phyloP scores from a whole-genome alignment of 2,113 vertebrate species.

The Erinaceus europaeus region DNA sequence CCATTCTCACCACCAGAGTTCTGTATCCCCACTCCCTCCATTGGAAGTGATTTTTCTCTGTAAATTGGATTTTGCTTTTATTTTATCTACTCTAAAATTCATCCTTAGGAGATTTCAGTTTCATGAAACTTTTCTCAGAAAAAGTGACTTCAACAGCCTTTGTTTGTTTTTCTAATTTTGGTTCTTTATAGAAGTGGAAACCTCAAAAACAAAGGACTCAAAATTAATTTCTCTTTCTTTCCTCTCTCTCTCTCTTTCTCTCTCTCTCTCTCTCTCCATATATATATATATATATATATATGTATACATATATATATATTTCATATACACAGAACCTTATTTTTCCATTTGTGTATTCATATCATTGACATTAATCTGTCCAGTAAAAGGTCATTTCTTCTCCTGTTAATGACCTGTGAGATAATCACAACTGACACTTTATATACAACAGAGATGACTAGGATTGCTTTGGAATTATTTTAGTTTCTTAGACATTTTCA shows the following conservation, averaged over 20 bases:
- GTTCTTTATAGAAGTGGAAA: constrained; percentile 43
- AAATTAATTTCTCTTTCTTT: constrained; percentile 29
- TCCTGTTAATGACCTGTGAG: neutral
- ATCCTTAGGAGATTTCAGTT: constrained; percentile 42
- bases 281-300: neutral
- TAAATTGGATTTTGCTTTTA: constrained; percentile 67
- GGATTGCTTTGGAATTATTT: neutral
- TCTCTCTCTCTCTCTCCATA: too few relatives aligned
- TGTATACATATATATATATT: neutral
- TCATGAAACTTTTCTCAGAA: constrained; percentile 66
- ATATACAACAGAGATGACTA: neutral
- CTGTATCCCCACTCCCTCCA: too few relatives aligned
- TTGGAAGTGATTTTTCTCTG: too few relatives aligned
- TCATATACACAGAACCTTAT: neutral
- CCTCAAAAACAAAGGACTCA: neutral
- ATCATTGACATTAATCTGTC: too few relatives aligned
- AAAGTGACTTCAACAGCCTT: constrained; percentile 50
- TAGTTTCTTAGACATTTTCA: neutral
- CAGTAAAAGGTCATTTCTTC: neutral
- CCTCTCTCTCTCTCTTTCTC: too few relatives aligned
- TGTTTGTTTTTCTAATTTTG: constrained; percentile 50
- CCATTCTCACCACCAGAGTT: too few relatives aligned
- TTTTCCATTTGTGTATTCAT: neutral
- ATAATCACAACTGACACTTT: neutral
- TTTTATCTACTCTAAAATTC: constrained; percentile 64